phyloP scores from a whole-genome alignment of 2,888 invertebrate genomes.

The Lottia gigantea region DNA sequence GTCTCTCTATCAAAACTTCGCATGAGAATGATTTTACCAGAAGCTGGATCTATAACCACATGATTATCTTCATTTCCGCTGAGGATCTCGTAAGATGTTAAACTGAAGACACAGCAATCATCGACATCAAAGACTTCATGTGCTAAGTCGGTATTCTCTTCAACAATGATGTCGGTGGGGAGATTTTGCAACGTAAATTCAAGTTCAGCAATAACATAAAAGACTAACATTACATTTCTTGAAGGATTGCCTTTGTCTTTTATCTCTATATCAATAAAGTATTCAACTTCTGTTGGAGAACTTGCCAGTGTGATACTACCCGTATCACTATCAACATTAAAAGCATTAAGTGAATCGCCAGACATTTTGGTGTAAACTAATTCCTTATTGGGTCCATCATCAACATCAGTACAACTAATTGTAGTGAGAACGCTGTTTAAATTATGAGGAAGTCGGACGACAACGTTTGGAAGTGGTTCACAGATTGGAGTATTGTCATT shows the following conservation, averaged over 20 bases:
- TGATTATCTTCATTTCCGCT: slow-evolving; percentile 12
- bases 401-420: slow-evolving; percentile 36
- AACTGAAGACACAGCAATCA: neutral
- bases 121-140: neutral
- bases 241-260: slow-evolving; percentile 33
- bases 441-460: slow-evolving; percentile 35
- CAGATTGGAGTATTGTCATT: slow-evolving; percentile 49
- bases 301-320: slow-evolving; percentile 30
- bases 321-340: slow-evolving; percentile 27
- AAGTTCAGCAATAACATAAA: slow-evolving; percentile 28
- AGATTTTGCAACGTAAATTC: neutral
- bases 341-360: slow-evolving; percentile 31
- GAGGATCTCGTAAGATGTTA: neutral
- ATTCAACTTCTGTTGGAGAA: slow-evolving; percentile 20
- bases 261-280: slow-evolving; percentile 35
- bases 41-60: slow-evolving; percentile 13
- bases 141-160: neutral
- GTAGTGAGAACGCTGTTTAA: slow-evolving; percentile 16
- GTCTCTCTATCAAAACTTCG: slow-evolving; percentile 39
- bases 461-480: slow-evolving; percentile 29
- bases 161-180: neutral
- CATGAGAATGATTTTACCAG: slow-evolving; percentile 41
- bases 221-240: slow-evolving; percentile 33
- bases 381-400: slow-evolving; percentile 34
- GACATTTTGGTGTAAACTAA: slow-evolving; percentile 30